These are phyloP conservation scores for Dynastes maya DNA, from an alignment of 2,888 invertebrate species.

Conservation along the genomic window DNA sequence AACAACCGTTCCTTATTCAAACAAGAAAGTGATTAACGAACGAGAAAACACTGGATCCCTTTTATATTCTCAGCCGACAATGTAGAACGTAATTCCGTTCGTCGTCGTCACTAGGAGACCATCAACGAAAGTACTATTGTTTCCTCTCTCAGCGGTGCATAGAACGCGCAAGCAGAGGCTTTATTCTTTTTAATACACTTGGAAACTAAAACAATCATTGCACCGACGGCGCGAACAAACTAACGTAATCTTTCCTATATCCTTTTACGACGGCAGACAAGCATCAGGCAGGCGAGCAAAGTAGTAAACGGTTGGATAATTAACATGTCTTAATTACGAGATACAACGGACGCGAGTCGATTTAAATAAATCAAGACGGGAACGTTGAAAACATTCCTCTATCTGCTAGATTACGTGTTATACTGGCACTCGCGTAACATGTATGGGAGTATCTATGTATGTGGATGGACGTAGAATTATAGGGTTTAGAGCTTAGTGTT, in stretches of 20 bases:
- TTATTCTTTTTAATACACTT: background rate
- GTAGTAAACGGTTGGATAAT: conserved; percentile 8
- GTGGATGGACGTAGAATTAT: background rate
- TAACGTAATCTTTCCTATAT: background rate
- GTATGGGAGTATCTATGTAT: background rate
- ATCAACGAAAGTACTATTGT: conserved; percentile 5
- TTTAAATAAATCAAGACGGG: conserved; percentile 1
- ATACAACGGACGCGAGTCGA: background rate
- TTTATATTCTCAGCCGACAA: background rate
- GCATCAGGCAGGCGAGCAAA: background rate
- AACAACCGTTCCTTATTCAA: background rate
- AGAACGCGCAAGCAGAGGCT: background rate
- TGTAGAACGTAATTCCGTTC: background rate
- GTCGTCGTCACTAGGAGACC: background rate
- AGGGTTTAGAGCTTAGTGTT: too few relatives aligned
- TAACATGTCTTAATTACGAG: conserved; percentile 2
- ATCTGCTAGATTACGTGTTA: background rate
- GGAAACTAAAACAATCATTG: conserved; percentile 6
- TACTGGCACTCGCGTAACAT: background rate
- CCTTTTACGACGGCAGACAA: conserved; percentile 8
- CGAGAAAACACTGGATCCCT: background rate
- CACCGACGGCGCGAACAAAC: conserved; percentile 7
- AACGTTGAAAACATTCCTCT: background rate
- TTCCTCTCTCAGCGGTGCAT: background rate
- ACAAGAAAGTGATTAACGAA: conserved; percentile 5